Evolutionary conservation across 1,140 invertebrate genomes (phyloP).

Genomic region (Danaus melanippus): DNA sequence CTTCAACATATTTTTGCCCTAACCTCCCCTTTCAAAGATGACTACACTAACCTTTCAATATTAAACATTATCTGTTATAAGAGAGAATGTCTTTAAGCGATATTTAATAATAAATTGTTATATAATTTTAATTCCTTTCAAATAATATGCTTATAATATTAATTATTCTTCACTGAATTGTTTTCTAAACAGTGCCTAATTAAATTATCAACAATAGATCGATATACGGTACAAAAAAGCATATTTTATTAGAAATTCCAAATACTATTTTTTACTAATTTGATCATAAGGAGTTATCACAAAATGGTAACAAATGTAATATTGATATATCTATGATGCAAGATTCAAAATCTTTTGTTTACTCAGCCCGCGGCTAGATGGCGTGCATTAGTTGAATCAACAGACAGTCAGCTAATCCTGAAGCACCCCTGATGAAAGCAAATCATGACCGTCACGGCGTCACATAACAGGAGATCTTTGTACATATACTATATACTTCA

Average conservation of each 20-base stretch:
- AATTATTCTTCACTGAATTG: too few relatives aligned
- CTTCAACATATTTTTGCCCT: constrained; percentile 46
- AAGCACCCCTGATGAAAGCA: constrained; percentile 22
- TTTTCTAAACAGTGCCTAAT: too few relatives aligned
- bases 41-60: constrained; percentile 14
- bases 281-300: background rate
- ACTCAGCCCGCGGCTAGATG: constrained; percentile 53
- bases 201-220: too few relatives aligned
- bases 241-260: too few relatives aligned
- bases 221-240: too few relatives aligned
- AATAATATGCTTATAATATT: too few relatives aligned
- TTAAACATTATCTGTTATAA: constrained; percentile 1
- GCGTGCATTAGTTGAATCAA: constrained; percentile 63
- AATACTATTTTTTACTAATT: background rate
- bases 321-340: background rate
- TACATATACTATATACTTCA: too few relatives aligned
- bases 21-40: constrained; percentile 28
- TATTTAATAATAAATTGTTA: too few relatives aligned
- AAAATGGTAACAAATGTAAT: too few relatives aligned
- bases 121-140: too few relatives aligned
- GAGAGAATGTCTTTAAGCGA: too few relatives aligned
- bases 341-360: constrained; percentile 40
- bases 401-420: constrained; percentile 44
- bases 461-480: too few relatives aligned
- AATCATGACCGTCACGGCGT: background rate